These are phyloP conservation scores for Oscheius onirici DNA, from an alignment of 2,888 invertebrate species.

Conservation along the genomic window DNA sequence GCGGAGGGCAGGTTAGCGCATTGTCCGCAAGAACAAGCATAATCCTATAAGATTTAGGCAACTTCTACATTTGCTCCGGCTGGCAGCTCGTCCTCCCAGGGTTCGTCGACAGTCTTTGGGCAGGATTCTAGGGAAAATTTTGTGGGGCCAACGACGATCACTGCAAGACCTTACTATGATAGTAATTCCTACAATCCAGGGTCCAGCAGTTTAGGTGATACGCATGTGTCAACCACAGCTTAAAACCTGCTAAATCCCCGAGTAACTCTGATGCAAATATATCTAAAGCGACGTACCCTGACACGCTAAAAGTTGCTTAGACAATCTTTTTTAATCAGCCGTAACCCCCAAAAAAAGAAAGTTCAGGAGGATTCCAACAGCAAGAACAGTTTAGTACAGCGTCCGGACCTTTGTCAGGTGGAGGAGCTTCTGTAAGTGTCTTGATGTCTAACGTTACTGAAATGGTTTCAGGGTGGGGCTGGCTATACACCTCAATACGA, in stretches of 20 bases:
- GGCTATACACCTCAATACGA: conserved; percentile 45
- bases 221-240: too few species aligned
- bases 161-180: conserved; percentile 23
- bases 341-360: neutral
- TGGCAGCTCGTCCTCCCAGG: neutral
- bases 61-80: conserved; percentile 3
- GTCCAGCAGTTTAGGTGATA: too few species aligned
- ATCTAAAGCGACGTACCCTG: neutral
- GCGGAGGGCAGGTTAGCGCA: conserved; percentile 29
- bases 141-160: conserved; percentile 6
- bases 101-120: conserved; percentile 19
- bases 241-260: too few species aligned
- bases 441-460: neutral
- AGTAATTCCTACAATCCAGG: conserved; percentile 7
- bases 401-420: neutral
- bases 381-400: neutral
- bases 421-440: conserved; percentile 14
- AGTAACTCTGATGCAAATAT: neutral
- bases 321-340: neutral
- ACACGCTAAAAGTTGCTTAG: neutral
- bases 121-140: conserved; percentile 11
- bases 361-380: conserved; percentile 11
- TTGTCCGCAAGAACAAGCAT: neutral
- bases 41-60: conserved; percentile 6
- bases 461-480: conserved; percentile 31